phyloP scores from a whole-genome alignment of 2,797 vertebrate species.

The Yasuhikotakia modesta region DNA sequence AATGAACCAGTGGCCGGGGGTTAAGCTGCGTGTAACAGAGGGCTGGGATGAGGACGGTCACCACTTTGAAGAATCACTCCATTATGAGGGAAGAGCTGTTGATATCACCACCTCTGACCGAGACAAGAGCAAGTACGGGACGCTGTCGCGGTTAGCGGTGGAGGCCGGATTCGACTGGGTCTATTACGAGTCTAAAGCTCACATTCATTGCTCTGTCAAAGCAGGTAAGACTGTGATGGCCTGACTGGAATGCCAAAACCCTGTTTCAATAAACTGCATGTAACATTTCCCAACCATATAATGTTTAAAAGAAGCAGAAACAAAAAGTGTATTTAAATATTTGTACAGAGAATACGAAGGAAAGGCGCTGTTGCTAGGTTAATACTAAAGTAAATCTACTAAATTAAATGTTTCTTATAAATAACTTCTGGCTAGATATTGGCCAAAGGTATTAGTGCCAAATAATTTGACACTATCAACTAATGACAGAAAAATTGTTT shows the following conservation, averaged over 20 bases:
- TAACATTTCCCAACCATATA: neutral
- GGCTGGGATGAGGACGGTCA: slow-evolving; percentile 99
- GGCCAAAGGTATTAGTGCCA: neutral
- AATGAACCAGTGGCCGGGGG: slow-evolving; percentile 99
- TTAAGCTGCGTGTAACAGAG: slow-evolving; percentile 94
- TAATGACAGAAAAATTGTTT: neutral
- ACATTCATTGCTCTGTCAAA: slow-evolving; percentile 98
- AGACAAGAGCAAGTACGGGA: slow-evolving; percentile 97
- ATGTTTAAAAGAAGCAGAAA: neutral
- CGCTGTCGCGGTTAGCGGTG: slow-evolving; percentile 92
- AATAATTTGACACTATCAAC: neutral
- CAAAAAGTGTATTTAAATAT: neutral
- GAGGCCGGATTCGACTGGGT: slow-evolving; percentile 99
- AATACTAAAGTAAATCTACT: neutral
- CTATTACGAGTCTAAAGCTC: slow-evolving; percentile 96
- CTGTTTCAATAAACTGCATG: neutral
- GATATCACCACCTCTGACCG: slow-evolving; percentile 98
- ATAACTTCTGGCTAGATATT: neutral
- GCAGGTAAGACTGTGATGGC: slow-evolving; percentile 80
- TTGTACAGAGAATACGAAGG: neutral
- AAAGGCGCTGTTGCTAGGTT: neutral
- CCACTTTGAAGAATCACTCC: slow-evolving; percentile 95
- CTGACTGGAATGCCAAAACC: neutral
- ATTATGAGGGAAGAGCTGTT: slow-evolving; percentile 96
- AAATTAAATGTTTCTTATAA: neutral